phyloP scores from a whole-genome alignment of 2,888 invertebrate species.

The Patella caerulea region DNA sequence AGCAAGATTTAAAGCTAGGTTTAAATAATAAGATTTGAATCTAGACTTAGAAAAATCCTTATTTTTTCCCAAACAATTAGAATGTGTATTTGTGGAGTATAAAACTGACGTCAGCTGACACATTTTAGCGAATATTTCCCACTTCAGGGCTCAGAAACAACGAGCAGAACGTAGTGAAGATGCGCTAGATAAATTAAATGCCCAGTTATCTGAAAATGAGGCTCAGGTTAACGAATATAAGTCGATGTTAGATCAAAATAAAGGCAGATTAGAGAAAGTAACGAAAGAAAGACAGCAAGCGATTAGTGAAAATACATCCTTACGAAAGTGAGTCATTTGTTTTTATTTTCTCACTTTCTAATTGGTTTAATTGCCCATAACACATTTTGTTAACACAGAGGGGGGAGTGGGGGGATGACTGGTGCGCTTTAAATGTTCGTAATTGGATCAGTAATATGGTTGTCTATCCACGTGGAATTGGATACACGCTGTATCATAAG shows the following conservation, averaged over 20 bases:
- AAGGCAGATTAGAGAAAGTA: constrained; percentile 55
- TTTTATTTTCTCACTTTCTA: too few relatives aligned
- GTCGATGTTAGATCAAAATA: constrained; percentile 53
- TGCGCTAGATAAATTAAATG: constrained; percentile 58
- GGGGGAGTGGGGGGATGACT: neutral
- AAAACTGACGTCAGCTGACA: too few relatives aligned
- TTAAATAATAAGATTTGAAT: too few relatives aligned
- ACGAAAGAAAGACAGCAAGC: constrained; percentile 58
- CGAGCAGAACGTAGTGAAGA: constrained; percentile 65
- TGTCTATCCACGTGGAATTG: too few relatives aligned
- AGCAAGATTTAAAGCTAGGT: too few relatives aligned
- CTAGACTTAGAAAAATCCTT: too few relatives aligned
- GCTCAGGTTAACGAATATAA: constrained; percentile 59
- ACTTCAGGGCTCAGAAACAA: constrained; percentile 67
- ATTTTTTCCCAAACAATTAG: too few relatives aligned
- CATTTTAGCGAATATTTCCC: neutral
- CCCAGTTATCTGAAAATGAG: constrained; percentile 62
- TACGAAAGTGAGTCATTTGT: constrained; percentile 60
- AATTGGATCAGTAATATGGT: too few relatives aligned
- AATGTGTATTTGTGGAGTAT: too few relatives aligned
- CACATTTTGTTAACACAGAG: too few relatives aligned
- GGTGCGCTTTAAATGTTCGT: neutral
- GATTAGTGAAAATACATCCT: constrained; percentile 54
- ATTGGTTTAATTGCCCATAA: too few relatives aligned
- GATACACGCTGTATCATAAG: too few relatives aligned